Percentiles rank a stretch among this genome's conserved stretches.
These are phyloP conservation scores for Melanotus villosus DNA, from an alignment of 2,888 invertebrate species.

Conservation along the genomic window DNA sequence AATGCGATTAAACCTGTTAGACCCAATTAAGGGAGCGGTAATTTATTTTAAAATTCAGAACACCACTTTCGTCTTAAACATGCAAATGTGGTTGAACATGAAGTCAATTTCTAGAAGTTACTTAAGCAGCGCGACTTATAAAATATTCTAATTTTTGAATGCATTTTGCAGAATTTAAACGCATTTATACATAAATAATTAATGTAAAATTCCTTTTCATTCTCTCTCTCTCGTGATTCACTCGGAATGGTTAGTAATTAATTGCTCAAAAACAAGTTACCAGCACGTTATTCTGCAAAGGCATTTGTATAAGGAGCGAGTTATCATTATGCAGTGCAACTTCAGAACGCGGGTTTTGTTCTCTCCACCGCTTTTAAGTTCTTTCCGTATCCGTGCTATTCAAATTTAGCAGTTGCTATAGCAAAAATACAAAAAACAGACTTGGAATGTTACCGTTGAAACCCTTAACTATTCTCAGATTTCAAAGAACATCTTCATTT, in stretches of 20 bases:
- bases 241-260: neutral
- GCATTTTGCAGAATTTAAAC: neutral
- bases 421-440: neutral
- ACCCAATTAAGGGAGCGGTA: constrained; percentile 20
- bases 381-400: constrained; percentile 4
- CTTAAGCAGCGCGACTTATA: neutral
- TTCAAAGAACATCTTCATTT: too few relatives aligned
- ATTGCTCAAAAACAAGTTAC: constrained; percentile 5
- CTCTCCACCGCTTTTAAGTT: neutral
- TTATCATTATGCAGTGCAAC: constrained; percentile 8
- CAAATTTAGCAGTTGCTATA: neutral
- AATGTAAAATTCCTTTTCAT: neutral
- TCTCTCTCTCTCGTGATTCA: neutral
- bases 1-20: constrained; percentile 20
- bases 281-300: constrained; percentile 10
- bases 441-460: neutral
- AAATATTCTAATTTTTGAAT: neutral
- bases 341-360: constrained; percentile 4
- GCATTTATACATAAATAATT: neutral
- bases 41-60: constrained; percentile 21
- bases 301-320: constrained; percentile 8
- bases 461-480: neutral
- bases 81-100: constrained; percentile 13
- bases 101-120: constrained; percentile 15
- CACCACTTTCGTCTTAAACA: constrained; percentile 20